Base-by-base conservation (phyloP, 2,888 invertebrate genomes). In the Unio delphinus region DNA sequence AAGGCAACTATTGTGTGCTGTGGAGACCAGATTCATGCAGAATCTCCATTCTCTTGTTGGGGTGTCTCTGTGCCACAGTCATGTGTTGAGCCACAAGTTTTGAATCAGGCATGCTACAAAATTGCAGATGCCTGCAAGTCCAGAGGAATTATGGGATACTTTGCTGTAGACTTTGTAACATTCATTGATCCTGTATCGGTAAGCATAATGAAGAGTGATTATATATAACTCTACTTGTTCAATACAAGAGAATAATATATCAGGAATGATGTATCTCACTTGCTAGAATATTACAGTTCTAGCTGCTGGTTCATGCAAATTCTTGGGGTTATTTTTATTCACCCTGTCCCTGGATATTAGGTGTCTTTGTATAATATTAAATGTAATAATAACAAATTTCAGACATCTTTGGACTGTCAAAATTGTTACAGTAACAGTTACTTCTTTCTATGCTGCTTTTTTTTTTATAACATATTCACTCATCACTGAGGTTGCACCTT, bases 11-110 rank as follows among this genome's bases (percentile, higher is more conserved):
- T 90, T 20, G 65, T 90, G 18, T 81, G 81, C 28, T 78, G 83
- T 70, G 90, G 89, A 1, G 90, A 90, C 75, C 90, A 90, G 79
- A 87, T 90, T 55, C 89, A 89, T 69, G 89, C 88, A 0, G 87
- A 88, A 59, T 80, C 86, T 4, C 86, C 78, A 8, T 87, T 88
- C 75, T 83, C 83, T 3, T 87, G 87, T 67, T 89, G 89, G 89
- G 89, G 89, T 23, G 76, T 89, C 56, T 89, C 89, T 6, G 77
- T 89, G 55, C 90, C 90, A 17, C 90, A 90, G 81, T 84, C 89
- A 17, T 89, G 89, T 7, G 85, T 89, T 6, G 89, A 89, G 57
- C 87, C 90, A 6, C 83, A 81, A 18, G 65, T 76, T 18, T 81
- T 90, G 11, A 90, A 89, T 69, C 76, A 78, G 55, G 78, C 82